phyloP scores from a whole-genome alignment of 2,888 invertebrate species.

The Epistrophella euchroma region DNA sequence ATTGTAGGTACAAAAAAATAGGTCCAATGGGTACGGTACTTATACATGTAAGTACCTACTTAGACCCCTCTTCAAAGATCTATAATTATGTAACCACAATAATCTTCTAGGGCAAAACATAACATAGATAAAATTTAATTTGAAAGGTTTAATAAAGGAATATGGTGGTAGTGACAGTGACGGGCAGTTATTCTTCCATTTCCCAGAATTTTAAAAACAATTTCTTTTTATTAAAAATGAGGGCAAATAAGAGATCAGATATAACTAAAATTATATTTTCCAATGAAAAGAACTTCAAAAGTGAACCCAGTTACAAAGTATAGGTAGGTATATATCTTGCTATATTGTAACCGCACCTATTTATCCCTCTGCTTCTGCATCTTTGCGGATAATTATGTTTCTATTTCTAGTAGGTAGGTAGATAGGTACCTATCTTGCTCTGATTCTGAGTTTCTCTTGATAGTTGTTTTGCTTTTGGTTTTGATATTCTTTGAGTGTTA shows the following conservation, averaged over 20 bases:
- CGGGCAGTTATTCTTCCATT: background rate
- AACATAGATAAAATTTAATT: background rate
- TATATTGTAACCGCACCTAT: background rate
- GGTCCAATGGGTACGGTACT: too few relatives aligned
- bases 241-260: background rate
- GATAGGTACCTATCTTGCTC: background rate
- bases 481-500: background rate
- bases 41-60: background rate
- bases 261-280: background rate
- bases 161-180: background rate
- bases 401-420: too few relatives aligned
- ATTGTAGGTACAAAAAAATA: too few relatives aligned
- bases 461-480: background rate
- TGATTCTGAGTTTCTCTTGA: background rate
- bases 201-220: background rate
- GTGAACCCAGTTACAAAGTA: background rate
- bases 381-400: too few relatives aligned
- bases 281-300: conserved; percentile 11
- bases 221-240: background rate
- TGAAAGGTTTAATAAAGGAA: background rate
- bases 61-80: background rate
- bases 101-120: background rate
- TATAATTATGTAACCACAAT: background rate
- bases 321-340: background rate
- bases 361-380: background rate